Conservation (phyloP, 2,797 vertebrate genomes). For the Sparus aurata region DNA sequence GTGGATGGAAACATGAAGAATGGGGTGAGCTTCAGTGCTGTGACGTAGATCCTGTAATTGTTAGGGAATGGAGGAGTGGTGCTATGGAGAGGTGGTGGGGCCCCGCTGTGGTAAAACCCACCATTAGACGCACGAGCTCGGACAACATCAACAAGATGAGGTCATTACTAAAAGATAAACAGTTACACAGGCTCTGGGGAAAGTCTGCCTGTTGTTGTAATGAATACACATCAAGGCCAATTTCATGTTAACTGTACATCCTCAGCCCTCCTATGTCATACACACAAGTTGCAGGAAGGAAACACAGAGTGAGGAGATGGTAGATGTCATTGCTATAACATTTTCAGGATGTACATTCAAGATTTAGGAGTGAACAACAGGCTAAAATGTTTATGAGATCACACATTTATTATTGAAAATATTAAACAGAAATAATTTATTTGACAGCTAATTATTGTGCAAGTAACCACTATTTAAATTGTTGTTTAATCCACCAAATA, state of each 20-base stretch:
- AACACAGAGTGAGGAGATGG: constrained; percentile 7
- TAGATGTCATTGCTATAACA: neutral
- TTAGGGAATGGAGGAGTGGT: constrained; percentile 63
- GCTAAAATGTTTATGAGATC: neutral
- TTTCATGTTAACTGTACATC: constrained; percentile 16
- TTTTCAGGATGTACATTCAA: neutral
- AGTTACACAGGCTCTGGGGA: constrained; percentile 36
- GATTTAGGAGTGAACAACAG: neutral
- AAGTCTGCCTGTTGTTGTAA: constrained; percentile 41
- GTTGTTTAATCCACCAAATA: accelerated
- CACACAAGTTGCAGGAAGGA: constrained; percentile 17
- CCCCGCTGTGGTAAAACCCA: constrained; percentile 63
- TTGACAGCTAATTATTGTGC: neutral
- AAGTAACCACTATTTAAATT: neutral
- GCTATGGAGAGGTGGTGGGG: constrained; percentile 33
- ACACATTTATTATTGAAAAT: neutral
- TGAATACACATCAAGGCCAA: constrained; percentile 7
- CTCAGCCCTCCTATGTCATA: neutral
- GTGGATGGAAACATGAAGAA: constrained; percentile 66
- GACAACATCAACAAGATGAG: constrained; percentile 69
- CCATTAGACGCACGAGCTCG: constrained; percentile 31
- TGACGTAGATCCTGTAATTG: constrained; percentile 86
- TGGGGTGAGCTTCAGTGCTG: constrained; percentile 48
- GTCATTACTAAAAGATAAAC: constrained; percentile 65
- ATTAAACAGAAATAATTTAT: neutral